Base-by-base conservation (phyloP, 2,797 vertebrate species). In the Epinephelus awoara region DNA sequence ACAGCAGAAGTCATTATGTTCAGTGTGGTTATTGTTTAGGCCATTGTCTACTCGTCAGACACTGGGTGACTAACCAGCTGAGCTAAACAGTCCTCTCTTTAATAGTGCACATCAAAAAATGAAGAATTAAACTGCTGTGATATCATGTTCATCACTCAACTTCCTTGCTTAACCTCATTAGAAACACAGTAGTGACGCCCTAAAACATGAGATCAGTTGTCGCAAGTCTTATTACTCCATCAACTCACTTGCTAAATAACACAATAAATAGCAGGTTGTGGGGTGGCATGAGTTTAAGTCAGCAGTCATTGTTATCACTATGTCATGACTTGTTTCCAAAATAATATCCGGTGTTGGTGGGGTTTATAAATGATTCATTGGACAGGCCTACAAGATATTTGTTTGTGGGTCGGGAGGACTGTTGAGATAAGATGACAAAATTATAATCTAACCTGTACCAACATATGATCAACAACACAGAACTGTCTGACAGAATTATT, bases 141-240 rank as follows among this genome's bases (percentile, higher is more conserved):
- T 52, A 12, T 25, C 44, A 40, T 46, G 12, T 2, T 65, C 10
- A 21, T 64, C 2, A 38, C 23, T 49, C n/a, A 54, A 58, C 78
- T 51, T 77, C 52, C 54, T 63, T 19, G 40, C 69, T 69, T 38
- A 47, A 52, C 7, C 14, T n/a, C 21, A 55, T 42, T 8, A 67
- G 12, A 77, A 61, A 69, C 19, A 44, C 17, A 42, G 15, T 25
- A 40, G 21, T 42, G 14, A 67, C 12, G 50, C 25, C 2, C 15
- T 34, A 15, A 46, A 5, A 23, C 21, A 62, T 29, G 9, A 1
- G 1, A 6, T 14, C 42, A 9, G 47, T 17, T 52, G 14, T 5
- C 29, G 3, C 9, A 34, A 23, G 13, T 58, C 3, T 42, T 40
- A 50, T 34, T 42, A 52, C n/a, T n/a, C 59, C 25, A 51, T 38